These are phyloP conservation scores for Ectropis crepuscularia DNA, from an alignment of 2,888 invertebrate genomes.

Conservation along the genomic window DNA sequence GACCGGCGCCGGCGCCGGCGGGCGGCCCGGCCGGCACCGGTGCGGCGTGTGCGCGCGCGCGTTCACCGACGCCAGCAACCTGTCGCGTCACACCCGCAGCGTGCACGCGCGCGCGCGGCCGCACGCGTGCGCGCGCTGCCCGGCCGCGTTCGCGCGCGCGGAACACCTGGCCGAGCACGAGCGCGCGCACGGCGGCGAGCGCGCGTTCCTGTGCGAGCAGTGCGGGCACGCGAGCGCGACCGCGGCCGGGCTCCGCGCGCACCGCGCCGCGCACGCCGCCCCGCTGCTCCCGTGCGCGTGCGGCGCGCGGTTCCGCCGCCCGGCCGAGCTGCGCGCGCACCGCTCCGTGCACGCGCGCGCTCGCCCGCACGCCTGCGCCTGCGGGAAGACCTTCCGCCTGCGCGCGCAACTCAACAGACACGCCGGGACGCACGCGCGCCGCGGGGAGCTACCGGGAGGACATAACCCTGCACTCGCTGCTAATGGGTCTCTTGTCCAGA, in stretches of 20 bases:
- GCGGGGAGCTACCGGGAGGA: no score
- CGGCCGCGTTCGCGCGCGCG: slow-evolving; percentile 75
- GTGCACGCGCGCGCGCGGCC: slow-evolving; percentile 75
- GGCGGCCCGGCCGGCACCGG: slow-evolving; percentile 59
- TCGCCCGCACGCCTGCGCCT: slow-evolving; percentile 70
- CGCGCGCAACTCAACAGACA: slow-evolving; percentile 83
- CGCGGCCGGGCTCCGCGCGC: slow-evolving; percentile 79
- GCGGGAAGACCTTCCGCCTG: slow-evolving; percentile 84
- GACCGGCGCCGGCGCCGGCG: slow-evolving; percentile 65
- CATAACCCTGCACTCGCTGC: no score
- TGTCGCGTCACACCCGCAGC: slow-evolving; percentile 80
- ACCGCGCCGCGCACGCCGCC: slow-evolving; percentile 68
- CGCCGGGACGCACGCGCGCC: slow-evolving; percentile 57
- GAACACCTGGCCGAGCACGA: slow-evolving; percentile 79
- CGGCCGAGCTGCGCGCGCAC: slow-evolving; percentile 82
- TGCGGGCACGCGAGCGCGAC: slow-evolving; percentile 84
- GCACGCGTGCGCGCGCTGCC: slow-evolving; percentile 76
- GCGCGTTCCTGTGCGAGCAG: slow-evolving; percentile 78
- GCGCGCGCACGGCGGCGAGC: slow-evolving; percentile 71
- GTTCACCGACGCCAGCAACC: slow-evolving; percentile 76
- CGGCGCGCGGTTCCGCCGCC: slow-evolving; percentile 81
- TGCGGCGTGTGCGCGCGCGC: slow-evolving; percentile 83
- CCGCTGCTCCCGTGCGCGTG: slow-evolving; percentile 78
- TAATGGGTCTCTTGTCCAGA: no score
- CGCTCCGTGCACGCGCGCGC: slow-evolving; percentile 81